Conservation (phyloP, 2,888 invertebrate species). For the Latrodectus hesperus region DNA sequence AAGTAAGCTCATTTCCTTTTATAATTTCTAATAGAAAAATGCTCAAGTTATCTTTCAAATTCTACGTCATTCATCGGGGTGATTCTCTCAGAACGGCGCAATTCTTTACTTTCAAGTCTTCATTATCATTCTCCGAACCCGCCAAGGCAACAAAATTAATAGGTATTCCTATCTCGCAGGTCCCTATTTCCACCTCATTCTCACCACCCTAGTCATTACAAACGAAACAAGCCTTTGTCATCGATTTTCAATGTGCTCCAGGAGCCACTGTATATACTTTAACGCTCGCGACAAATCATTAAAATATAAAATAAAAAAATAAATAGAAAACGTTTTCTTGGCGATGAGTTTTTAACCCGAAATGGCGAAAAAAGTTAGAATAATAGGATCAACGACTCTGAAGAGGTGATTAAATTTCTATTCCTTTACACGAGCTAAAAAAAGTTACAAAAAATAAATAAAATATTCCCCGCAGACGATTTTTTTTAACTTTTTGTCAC, state of each 20-base stretch:
- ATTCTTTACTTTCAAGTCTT: not conserved
- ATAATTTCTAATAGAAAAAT: not conserved
- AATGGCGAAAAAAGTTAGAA: not conserved
- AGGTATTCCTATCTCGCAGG: not conserved
- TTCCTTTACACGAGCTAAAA: slow-evolving; percentile 26
- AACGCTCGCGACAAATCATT: not conserved
- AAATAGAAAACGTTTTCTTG: not conserved
- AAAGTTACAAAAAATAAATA: not conserved
- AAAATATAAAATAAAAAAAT: not conserved
- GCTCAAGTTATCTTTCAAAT: not conserved
- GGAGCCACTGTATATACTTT: not conserved
- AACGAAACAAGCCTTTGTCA: slow-evolving; percentile 26
- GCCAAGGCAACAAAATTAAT: not conserved
- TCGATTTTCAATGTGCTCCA: slow-evolving; percentile 31
- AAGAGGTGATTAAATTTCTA: slow-evolving; percentile 54
- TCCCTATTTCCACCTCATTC: not conserved
- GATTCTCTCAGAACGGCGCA: no score
- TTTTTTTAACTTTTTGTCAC: not conserved
- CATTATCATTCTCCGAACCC: not conserved
- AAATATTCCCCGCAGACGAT: slow-evolving; percentile 7
- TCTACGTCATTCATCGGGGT: not conserved
- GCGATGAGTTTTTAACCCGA: slow-evolving; percentile 3
- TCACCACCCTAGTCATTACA: not conserved
- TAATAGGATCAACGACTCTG: slow-evolving; percentile 7
- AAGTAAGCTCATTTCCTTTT: no score